phyloP scores from a whole-genome alignment of 2,888 invertebrate genomes.

The Neocrepidodera transversa region DNA sequence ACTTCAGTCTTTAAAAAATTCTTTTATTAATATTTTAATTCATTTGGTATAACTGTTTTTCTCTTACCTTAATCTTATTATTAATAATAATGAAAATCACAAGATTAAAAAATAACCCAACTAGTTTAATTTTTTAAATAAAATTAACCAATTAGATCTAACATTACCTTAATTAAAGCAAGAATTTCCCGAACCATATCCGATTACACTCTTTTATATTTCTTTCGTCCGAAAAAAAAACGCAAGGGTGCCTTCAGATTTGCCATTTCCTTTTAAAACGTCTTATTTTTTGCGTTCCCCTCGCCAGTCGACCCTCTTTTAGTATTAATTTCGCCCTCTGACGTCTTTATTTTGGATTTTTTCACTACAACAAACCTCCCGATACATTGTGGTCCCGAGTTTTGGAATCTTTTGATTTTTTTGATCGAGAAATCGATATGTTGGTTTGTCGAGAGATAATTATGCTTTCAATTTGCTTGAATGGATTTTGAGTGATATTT shows the following conservation, averaged over 20 bases:
- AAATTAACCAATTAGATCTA: background rate
- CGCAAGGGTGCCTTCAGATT: constrained; percentile 5
- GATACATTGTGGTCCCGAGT: background rate
- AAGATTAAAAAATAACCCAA: too few species aligned
- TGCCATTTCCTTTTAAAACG: constrained; percentile 33
- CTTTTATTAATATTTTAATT: too few species aligned
- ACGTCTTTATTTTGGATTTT: constrained; percentile 54
- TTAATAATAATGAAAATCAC: too few species aligned
- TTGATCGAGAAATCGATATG: background rate
- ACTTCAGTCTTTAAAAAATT: too few species aligned
- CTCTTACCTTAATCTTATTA: too few species aligned
- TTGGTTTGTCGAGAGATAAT: background rate
- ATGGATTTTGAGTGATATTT: constrained; percentile 8
- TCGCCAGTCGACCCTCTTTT: constrained; percentile 40
- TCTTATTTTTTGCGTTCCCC: constrained; percentile 37
- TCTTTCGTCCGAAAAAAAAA: constrained; percentile 8
- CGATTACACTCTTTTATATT: constrained; percentile 6
- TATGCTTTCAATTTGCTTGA: constrained; percentile 13
- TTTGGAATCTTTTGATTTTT: background rate
- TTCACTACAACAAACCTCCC: constrained; percentile 4
- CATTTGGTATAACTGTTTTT: too few species aligned
- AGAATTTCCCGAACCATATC: constrained; percentile 8
- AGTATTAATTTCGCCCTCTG: constrained; percentile 56
- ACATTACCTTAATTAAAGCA: constrained; percentile 1
- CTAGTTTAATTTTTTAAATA: background rate